These are phyloP conservation scores for Vesta saturnalis DNA, from an alignment of 2,888 invertebrate genomes.

Conservation along the genomic window DNA sequence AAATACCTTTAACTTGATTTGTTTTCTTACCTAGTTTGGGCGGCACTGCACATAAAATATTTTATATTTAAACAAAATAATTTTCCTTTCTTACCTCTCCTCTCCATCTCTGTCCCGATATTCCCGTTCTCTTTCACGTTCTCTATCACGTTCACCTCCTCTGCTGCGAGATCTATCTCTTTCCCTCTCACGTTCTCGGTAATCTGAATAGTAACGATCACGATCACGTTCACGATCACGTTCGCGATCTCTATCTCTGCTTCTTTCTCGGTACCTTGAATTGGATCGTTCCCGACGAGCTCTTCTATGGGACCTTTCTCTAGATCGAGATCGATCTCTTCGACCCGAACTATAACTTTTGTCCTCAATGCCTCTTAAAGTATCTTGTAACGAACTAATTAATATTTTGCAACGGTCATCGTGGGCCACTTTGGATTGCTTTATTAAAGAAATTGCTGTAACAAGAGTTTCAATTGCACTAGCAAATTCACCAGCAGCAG, in stretches of 20 bases:
- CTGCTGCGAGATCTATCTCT: conserved; percentile 85
- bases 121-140: conserved; percentile 72
- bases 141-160: conserved; percentile 71
- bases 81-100: conserved; percentile 70
- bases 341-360: conserved; percentile 90
- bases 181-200: conserved; percentile 69
- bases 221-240: conserved; percentile 65
- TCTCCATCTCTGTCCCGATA: conserved; percentile 82
- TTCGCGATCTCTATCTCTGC: conserved; percentile 69
- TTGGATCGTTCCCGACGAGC: conserved; percentile 60
- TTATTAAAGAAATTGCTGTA: conserved; percentile 98
- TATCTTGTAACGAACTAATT: conserved; percentile 96
- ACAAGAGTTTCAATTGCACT: conserved; percentile 98
- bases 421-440: conserved; percentile 91
- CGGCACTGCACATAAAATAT: conserved; percentile 5
- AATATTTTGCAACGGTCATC: conserved; percentile 99
- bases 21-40: not conserved
- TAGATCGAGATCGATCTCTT: conserved; percentile 66
- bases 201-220: conserved; percentile 64
- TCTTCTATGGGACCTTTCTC: conserved; percentile 59
- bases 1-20: not conserved
- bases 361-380: conserved; percentile 95
- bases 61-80: conserved; percentile 7
- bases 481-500: conserved; percentile 96
- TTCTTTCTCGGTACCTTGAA: conserved; percentile 66